Evolutionary conservation across 2,888 invertebrate genomes (phyloP).

Genomic region (Allolobophora icterica): DNA sequence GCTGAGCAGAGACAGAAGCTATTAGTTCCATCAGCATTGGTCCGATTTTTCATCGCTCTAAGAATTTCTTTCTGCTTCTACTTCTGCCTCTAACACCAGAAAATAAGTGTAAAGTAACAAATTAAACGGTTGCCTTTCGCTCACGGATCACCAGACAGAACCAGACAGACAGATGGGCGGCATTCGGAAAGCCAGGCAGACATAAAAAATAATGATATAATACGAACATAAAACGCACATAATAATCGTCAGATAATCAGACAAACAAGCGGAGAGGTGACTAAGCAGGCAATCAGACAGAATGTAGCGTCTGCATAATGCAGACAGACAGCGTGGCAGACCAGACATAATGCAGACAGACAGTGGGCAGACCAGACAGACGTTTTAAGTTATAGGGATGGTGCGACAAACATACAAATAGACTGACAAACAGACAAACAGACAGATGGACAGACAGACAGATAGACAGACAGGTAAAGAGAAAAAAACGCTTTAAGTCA

Average conservation of each 20-base stretch:
- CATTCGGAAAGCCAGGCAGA: no score
- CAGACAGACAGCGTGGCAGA: not conserved
- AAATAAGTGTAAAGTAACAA: no score
- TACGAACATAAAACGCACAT: not conserved
- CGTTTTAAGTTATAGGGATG: not conserved
- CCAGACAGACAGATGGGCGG: not conserved
- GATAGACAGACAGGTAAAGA: not conserved
- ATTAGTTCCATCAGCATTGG: no score
- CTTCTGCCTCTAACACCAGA: no score
- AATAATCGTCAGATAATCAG: not conserved
- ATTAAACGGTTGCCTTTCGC: no score
- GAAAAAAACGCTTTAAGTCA: no score
- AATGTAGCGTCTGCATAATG: no score
- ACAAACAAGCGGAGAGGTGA: not conserved
- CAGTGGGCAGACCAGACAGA: not conserved
- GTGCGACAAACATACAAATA: not conserved
- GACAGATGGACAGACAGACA: not conserved
- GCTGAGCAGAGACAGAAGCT: no score
- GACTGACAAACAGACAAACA: not conserved
- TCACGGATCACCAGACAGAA: not conserved
- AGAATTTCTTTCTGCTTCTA: no score
- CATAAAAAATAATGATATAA: not conserved
- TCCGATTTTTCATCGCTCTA: no score
- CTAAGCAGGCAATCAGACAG: not conserved
- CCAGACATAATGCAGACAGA: not conserved